Evolutionary conservation across 30 jellyfish, hydroid and myxozoan species (phyloP).

Genomic region (Hydractinia symbiolongicarpus): DNA sequence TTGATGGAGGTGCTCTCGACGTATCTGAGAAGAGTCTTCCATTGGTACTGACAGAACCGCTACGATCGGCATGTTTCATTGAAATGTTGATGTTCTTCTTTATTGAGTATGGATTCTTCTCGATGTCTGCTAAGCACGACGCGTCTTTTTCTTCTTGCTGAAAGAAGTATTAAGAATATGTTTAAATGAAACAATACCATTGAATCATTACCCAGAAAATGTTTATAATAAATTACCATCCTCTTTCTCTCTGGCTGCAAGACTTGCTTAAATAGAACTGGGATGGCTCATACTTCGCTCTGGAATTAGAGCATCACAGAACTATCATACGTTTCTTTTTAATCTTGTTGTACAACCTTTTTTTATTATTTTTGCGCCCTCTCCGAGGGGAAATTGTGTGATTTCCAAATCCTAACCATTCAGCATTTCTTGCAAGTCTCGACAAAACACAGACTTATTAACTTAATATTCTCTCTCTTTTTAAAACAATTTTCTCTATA

Average conservation of each 20-base stretch:
- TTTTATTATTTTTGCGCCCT: too few relatives aligned
- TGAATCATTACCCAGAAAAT: background rate
- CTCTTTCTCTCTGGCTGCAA: background rate
- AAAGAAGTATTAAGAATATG: background rate
- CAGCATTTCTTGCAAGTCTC: too few relatives aligned
- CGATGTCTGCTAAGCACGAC: constrained; percentile 23
- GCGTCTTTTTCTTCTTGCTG: constrained; percentile 30
- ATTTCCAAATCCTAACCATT: too few relatives aligned
- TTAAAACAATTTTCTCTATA: too few relatives aligned
- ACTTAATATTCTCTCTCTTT: too few relatives aligned
- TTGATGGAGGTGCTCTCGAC: background rate
- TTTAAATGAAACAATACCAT: background rate
- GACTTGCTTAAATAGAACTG: background rate
- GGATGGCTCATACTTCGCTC: too few relatives aligned
- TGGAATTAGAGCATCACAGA: too few relatives aligned
- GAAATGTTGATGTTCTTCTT: constrained; percentile 37
- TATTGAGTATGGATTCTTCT: constrained; percentile 36
- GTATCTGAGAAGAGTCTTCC: background rate
- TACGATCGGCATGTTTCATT: constrained; percentile 10
- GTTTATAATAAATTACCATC: too few relatives aligned
- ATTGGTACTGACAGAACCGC: background rate
- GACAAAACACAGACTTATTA: too few relatives aligned
- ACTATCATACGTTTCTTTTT: too few relatives aligned
- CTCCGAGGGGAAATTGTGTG: too few relatives aligned
- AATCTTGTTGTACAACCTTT: too few relatives aligned